Conservation (phyloP, 2,113 vertebrate species). For the Hypocryptadius cinnamomeus region DNA sequence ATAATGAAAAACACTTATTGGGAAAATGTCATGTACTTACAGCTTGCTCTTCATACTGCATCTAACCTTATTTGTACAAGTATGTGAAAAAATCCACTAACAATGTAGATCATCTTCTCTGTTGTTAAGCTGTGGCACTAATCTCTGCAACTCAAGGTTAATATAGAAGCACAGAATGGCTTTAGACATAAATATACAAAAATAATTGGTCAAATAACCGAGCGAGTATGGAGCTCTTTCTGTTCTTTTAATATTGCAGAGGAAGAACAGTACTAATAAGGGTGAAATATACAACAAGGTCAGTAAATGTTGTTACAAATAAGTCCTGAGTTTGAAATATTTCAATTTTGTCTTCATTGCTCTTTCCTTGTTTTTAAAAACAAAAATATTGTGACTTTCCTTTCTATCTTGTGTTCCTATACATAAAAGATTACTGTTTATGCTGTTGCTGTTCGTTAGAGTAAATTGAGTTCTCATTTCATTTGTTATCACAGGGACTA, state of each 20-base stretch:
- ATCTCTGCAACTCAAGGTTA: constrained; percentile 2
- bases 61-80: constrained; percentile 58
- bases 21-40: constrained; percentile 41
- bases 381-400: neutral
- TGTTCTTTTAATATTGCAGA: neutral
- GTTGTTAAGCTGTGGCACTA: constrained; percentile 34
- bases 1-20: constrained; percentile 55
- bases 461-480: constrained; percentile 39
- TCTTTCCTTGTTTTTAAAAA: neutral
- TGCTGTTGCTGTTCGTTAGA: neutral
- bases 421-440: neutral
- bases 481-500: constrained; percentile 42
- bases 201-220: constrained; percentile 9
- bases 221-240: neutral
- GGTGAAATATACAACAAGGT: neutral
- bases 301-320: neutral
- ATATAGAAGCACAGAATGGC: neutral
- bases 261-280: neutral
- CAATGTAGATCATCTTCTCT: neutral
- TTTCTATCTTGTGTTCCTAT: neutral
- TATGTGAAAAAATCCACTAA: constrained; percentile 31
- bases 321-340: neutral
- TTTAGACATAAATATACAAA: constrained; percentile 33
- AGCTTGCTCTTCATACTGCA: constrained; percentile 17
- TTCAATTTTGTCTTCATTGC: neutral